Evolutionary conservation across 2,888 invertebrate species (phyloP), one percentile per base, ranked within the genome.

Genomic region (Lepidochitona cinerea): DNA sequence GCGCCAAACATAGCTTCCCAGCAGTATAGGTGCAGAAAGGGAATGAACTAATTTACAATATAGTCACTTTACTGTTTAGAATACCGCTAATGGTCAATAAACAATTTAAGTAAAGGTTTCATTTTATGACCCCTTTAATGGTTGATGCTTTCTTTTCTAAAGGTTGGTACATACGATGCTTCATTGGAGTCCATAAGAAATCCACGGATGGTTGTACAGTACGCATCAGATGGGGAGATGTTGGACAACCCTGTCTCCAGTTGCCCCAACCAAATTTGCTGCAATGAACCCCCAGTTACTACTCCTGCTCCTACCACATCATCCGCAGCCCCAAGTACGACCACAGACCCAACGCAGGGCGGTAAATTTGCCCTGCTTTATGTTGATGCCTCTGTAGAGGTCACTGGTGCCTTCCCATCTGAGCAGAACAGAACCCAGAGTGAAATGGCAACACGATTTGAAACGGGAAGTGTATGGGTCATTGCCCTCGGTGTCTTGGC

Each of bases 401-500:
- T 87, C 64, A 86, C 85, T 0, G 85, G 85, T 1, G 81, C 84
- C 18, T 85, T 72, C 73, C 54, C 76, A 1, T 41, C 54, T 6
- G 7, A 12, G 3, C 37, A 66, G 35, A 35, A 35, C 37, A 35
- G 66, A 23, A 66, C 37, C 2, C n/a, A 66, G 66, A 37, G n/a
- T 9, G 66, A 52, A 75, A 76, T 0, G 73, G 79, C 66, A 36
- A 79, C 82, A 18, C 70, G 84, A 64, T 85, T 84, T 75, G 84
- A 85, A 37, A 74, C 80, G 29, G 85, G 84, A 4, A 81, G 83
- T 68, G 81, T 81, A 18, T 97, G 98, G 98, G 96, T 97, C 49
- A 94, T 97, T 80, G 97, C 97, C 0, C 93, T 97, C 70, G 93
- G 97, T 74, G 95, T 96, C 26, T 93, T 97, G 76, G 95, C 96